These are phyloP conservation scores for Choreutis nemorana DNA, from an alignment of 2,888 invertebrate genomes.

Conservation along the genomic window DNA sequence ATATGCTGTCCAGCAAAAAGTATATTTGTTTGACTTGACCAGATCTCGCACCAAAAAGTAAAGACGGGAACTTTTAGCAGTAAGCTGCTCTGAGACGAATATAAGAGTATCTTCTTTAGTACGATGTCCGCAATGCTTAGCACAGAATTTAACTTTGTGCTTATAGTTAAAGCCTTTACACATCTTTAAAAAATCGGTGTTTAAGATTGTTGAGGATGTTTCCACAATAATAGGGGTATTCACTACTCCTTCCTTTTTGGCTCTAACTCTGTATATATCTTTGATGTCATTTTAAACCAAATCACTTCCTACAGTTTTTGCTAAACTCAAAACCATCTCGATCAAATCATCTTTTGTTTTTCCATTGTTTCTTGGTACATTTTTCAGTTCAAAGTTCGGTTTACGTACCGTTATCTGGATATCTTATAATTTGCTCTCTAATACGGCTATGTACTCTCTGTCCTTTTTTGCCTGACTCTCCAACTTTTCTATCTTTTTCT, in stretches of 20 bases:
- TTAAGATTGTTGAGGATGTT: slow-evolving; percentile 5
- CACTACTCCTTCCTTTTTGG: slow-evolving; percentile 2
- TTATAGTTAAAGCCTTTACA: slow-evolving; percentile 10
- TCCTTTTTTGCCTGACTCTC: neutral
- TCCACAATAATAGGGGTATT: slow-evolving; percentile 8
- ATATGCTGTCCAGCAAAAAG: slow-evolving; percentile 10
- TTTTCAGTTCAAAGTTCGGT: slow-evolving; percentile 11
- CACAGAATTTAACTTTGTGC: slow-evolving; percentile 9
- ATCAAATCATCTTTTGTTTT: slow-evolving; percentile 11
- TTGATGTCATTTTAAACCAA: slow-evolving; percentile 9
- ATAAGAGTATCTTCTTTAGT: slow-evolving; percentile 9
- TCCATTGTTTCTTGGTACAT: slow-evolving; percentile 8
- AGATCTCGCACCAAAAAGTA: slow-evolving; percentile 9
- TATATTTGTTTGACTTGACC: slow-evolving; percentile 4
- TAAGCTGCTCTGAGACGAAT: slow-evolving; percentile 9
- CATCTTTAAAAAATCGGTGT: slow-evolving; percentile 9
- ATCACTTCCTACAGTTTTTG: slow-evolving; percentile 6
- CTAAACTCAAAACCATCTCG: slow-evolving; percentile 6
- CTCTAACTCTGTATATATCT: slow-evolving; percentile 10
- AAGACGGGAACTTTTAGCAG: slow-evolving; percentile 7
- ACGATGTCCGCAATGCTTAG: slow-evolving; percentile 10
- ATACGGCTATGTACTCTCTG: neutral
- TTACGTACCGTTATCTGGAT: slow-evolving; percentile 4
- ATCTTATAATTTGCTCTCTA: neutral
- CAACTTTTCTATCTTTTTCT: neutral